Evolutionary conservation across 2,888 invertebrate genomes (phyloP), one percentile per base, ranked within the genome.

Genomic region (Leucophora obtusa): DNA sequence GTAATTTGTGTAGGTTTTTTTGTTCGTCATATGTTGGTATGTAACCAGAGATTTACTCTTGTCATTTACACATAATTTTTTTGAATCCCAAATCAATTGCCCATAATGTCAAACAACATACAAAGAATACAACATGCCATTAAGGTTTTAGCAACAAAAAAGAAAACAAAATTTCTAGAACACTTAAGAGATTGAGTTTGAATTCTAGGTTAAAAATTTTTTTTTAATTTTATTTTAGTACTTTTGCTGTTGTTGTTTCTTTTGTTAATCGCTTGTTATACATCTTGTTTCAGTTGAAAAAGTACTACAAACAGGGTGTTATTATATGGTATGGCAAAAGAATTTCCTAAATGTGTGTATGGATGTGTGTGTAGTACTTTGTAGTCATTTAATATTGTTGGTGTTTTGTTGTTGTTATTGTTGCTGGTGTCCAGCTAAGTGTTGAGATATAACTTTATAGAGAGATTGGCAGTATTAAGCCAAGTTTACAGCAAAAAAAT

Each of bases 71-170:
- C 60, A 75, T 79, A 70, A 62, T 58, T 71, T 47, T 38, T 38
- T 74, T 33, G 62, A 43, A 21, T 35, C 28, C 50, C 62, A 71
- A 79, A 79, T 75, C 79, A 75, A 79, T 58, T 60, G 74, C 11
- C 58, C 17, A 58, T 58, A 65, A 50, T 53, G 43, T 54, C 21
- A 35, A 58, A 28, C 51, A 18, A 8, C n/a, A 18, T 9, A 35
- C 50, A 50, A 69, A 50, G n/a, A 50, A 35, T 47, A 50, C n/a
- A 28, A 53, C 35, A 53, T 69, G 35, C 50, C 58, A 33, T 50
- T 33, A 9, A 35, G 58, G 58, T 14, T n/a, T 50, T 50, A 18
- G 17, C 21, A 53, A 53, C 0, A 53, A 53, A 28, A 28, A 28
- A 28, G 8, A 21, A 50, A n/a, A 6, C 6, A 11, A 9, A 38